A percentile compares a stretch with the other conserved stretches of the same genome.
These are phyloP conservation scores for Trididemnum nubilum DNA, from an alignment of 23 tunicate species.

Conservation along the genomic window DNA sequence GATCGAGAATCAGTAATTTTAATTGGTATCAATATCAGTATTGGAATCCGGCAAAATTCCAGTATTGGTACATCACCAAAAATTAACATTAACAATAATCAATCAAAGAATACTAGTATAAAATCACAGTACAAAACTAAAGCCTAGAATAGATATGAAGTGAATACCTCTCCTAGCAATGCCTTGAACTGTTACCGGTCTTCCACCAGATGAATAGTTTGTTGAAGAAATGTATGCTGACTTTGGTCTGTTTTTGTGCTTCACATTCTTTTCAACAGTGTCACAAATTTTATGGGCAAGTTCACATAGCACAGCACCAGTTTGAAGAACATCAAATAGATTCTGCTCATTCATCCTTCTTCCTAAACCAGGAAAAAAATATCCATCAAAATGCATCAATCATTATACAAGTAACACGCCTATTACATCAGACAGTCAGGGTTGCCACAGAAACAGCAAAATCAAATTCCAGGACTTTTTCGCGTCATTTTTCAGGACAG, in stretches of 20 bases:
- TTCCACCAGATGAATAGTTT: slow-evolving; percentile 26
- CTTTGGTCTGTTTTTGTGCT: slow-evolving; percentile 35
- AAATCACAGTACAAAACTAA: too few relatives aligned
- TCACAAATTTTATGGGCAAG: slow-evolving; percentile 38
- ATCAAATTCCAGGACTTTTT: too few relatives aligned
- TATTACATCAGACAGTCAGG: too few relatives aligned
- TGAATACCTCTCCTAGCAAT: neutral
- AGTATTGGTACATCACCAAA: too few relatives aligned
- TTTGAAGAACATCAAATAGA: slow-evolving; percentile 51
- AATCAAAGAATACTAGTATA: too few relatives aligned
- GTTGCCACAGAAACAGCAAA: too few relatives aligned
- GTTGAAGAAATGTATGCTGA: slow-evolving; percentile 17
- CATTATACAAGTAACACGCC: too few relatives aligned
- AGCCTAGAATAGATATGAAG: neutral
- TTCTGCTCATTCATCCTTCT: slow-evolving; percentile 12
- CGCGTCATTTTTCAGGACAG: too few relatives aligned
- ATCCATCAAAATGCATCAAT: neutral
- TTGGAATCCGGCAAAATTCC: too few relatives aligned
- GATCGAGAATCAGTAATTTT: too few relatives aligned
- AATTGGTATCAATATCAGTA: too few relatives aligned
- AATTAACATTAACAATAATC: too few relatives aligned
- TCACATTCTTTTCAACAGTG: neutral
- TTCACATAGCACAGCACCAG: slow-evolving; percentile 58
- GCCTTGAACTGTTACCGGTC: slow-evolving; percentile 24
- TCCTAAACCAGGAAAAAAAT: slow-evolving; percentile 13